Evolutionary conservation across 2,113 vertebrate species (phyloP).

Genomic region (Capricornis sumatraensis): DNA sequence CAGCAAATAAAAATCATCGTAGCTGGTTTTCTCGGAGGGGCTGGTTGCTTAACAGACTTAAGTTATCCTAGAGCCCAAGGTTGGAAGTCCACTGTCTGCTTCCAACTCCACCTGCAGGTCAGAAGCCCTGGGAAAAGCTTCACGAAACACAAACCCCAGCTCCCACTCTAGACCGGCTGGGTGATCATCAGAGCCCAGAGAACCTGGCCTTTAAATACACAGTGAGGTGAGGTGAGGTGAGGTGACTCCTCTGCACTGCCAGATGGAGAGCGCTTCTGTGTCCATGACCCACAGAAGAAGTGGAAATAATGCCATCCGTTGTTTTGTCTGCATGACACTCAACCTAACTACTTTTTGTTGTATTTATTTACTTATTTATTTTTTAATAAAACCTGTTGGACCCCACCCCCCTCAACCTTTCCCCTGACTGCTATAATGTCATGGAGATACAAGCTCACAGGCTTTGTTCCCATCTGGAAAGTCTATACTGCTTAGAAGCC

Average conservation of each 20-base stretch:
- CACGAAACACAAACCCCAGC: neutral
- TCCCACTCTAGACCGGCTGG: neutral
- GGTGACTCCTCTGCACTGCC: neutral
- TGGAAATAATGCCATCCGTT: neutral
- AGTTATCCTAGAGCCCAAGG: neutral
- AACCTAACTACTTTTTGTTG: neutral
- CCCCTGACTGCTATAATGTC: neutral
- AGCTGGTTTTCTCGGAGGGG: neutral
- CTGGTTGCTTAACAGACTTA: neutral
- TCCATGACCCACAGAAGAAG: neutral
- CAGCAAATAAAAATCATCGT: neutral
- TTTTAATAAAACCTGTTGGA: neutral
- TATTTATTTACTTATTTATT: neutral
- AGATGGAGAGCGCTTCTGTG: neutral
- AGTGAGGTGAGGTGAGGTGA: neutral
- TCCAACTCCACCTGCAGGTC: neutral
- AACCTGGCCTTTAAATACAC: neutral
- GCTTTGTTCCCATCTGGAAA: neutral
- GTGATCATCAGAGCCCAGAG: neutral
- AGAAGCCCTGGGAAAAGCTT: neutral
- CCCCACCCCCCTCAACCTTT: neutral
- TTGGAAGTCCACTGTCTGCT: neutral
- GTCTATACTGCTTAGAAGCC: neutral
- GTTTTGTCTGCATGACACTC: neutral
- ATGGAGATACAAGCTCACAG: neutral